Evolutionary conservation across 1,140 invertebrate species (phyloP), one percentile per base, ranked within the genome.

Genomic region (Steinernema khuongi): DNA sequence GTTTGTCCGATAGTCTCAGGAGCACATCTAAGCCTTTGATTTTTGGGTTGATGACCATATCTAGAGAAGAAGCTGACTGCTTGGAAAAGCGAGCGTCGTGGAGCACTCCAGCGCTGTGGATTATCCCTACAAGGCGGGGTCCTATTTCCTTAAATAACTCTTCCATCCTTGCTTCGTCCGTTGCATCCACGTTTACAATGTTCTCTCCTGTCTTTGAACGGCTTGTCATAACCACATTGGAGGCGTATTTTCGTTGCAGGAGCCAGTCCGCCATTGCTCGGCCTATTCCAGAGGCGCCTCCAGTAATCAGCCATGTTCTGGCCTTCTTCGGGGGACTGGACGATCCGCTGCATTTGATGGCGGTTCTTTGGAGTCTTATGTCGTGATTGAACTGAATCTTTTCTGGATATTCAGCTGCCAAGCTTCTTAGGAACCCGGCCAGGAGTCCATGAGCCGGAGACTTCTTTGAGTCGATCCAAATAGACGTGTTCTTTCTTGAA

Each of bases 101-200:
- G n/a, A 76, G 30, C 7, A 77, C 66, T 60, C 77, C 77, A 68
- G 77, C 77, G 22, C 71, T 77, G 29, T 78, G 77, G 41, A 78
- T 72, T 0, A 78, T 70, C 70, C 76, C 76, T 22, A 66, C 68
- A 11, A 78, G 33, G 11, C 44, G 28, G 0, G 70, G 1, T 17
- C 44, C 33, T 7, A 77, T n/a, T 2, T 11, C 11, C 14, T 33
- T 19, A 0, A 75, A 60, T n/a, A 60, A 41, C 30, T 33, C n/a
- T 68, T 32, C 32, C n/a, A 77, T 31, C 1, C 4, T 60, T 2
- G 44, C 26, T 31, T 69, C 31, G 19, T 77, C 41, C 17, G 29
- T 60, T 19, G 76, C 60, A 70, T 77, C 70, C 1, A 71, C 74
- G 32, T 29, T 66, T n/a, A 77, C 60, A 1, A 66, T 29, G 4